Evolutionary conservation across 2,797 vertebrate genomes (phyloP).

Genomic region (Takifugu rubripes): DNA sequence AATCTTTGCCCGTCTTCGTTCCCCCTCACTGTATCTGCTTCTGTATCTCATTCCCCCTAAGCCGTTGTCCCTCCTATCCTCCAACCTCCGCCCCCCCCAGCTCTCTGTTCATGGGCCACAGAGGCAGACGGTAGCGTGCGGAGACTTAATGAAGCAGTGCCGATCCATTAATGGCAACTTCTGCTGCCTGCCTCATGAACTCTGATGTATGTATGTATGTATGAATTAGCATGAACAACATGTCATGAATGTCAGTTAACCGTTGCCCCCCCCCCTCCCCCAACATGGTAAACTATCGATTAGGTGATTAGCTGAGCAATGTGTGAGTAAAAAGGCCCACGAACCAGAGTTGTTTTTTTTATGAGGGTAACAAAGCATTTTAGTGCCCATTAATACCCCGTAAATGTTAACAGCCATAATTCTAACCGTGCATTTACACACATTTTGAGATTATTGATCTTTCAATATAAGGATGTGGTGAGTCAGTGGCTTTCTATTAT

Average conservation of each 20-base stretch:
- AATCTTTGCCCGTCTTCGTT: background rate
- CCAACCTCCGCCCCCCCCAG: conserved; percentile 1
- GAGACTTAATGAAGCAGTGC: conserved; percentile 64
- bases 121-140: conserved; percentile 39
- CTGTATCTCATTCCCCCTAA: conserved; percentile 3
- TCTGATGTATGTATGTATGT: conserved; percentile 54
- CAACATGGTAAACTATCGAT: conserved; percentile 21
- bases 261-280: background rate
- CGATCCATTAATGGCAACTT: conserved; percentile 65
- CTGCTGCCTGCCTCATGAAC: conserved; percentile 45
- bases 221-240: conserved; percentile 23
- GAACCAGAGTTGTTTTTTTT: background rate
- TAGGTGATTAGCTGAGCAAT: conserved; percentile 14
- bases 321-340: conserved; percentile 1
- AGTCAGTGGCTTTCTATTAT: too few species aligned
- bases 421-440: too few species aligned
- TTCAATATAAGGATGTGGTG: too few species aligned
- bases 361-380: background rate
- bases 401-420: conserved; percentile 12
- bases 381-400: conserved; percentile 32
- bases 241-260: conserved; percentile 46
- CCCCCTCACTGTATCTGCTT: conserved; percentile 7
- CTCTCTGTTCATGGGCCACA: conserved; percentile 42
- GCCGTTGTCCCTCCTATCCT: conserved; percentile 4
- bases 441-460: too few species aligned